Percentiles rank a stretch among this genome's conserved stretches.
phyloP scores from a whole-genome alignment of 2,113 vertebrate genomes.

The Tachycineta bicolor region DNA sequence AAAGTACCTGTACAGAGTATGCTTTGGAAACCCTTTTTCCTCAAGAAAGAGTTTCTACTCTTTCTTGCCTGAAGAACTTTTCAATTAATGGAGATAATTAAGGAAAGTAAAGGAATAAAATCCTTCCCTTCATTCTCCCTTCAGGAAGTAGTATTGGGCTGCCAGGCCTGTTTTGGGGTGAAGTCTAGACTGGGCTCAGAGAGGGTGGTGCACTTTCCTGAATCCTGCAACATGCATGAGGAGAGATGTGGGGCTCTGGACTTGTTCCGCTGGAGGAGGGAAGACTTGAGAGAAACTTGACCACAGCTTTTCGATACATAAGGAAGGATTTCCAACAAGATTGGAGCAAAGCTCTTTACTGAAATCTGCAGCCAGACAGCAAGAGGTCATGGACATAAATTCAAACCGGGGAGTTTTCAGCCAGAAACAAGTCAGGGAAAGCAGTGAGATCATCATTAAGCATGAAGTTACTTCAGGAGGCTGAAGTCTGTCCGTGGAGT shows the following conservation, averaged over 20 bases:
- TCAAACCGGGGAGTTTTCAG: neutral
- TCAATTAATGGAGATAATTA: neutral
- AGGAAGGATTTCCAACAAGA: neutral
- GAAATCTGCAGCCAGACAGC: neutral
- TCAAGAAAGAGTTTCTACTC: neutral
- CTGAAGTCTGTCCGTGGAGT: neutral
- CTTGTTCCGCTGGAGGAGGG: neutral
- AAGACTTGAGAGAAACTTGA: neutral
- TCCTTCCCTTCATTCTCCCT: neutral
- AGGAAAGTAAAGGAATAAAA: neutral
- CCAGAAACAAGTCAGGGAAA: neutral
- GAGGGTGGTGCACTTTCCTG: neutral
- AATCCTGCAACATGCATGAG: accelerated
- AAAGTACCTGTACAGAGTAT: neutral
- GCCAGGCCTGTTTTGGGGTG: neutral
- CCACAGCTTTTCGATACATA: neutral
- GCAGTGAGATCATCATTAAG: neutral
- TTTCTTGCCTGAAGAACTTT: neutral
- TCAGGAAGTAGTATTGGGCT: neutral
- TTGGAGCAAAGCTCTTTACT: neutral
- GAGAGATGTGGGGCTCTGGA: neutral
- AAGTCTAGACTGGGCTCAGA: neutral
- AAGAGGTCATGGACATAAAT: neutral
- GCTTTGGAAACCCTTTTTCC: neutral
- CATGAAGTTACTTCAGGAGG: neutral